Conservation (phyloP, 2,888 invertebrate species). For the Drosophila diplacantha region DNA sequence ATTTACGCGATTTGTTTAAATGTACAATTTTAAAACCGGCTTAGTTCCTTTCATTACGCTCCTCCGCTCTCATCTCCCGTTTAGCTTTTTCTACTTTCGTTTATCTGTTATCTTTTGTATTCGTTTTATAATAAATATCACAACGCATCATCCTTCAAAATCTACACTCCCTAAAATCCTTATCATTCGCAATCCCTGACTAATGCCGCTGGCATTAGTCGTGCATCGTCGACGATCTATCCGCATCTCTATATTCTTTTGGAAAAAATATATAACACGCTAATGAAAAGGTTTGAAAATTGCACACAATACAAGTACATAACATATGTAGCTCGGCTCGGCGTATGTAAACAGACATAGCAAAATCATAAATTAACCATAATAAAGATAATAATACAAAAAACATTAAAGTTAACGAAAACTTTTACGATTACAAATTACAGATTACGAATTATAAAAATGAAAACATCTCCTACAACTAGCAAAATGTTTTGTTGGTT, state of each 20-base stretch:
- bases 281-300: conserved; percentile 69
- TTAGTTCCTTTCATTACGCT: conserved; percentile 68
- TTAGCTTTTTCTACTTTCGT: conserved; percentile 49
- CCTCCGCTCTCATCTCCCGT: conserved; percentile 15
- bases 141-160: conserved; percentile 77
- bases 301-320: conserved; percentile 67
- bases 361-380: conserved; percentile 67
- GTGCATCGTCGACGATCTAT: conserved; percentile 21
- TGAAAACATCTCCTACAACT: conserved; percentile 61
- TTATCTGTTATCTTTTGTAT: conserved; percentile 51
- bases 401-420: conserved; percentile 66
- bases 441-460: conserved; percentile 49
- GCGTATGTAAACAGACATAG: conserved; percentile 40
- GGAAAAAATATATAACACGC: conserved; percentile 57
- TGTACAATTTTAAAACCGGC: conserved; percentile 69
- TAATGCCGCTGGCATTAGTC: conserved; percentile 46
- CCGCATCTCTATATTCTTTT: conserved; percentile 48
- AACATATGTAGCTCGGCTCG: conserved; percentile 37
- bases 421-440: conserved; percentile 35
- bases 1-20: conserved; percentile 54
- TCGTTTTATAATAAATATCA: conserved; percentile 77
- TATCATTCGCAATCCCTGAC: conserved; percentile 45
- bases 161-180: conserved; percentile 50
- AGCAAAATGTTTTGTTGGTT: conserved; percentile 44
- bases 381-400: conserved; percentile 70